Percentiles rank a stretch among this genome's conserved stretches.
These are phyloP conservation scores for Pachycephala philippinensis DNA, from an alignment of 2,113 vertebrate species.

Conservation along the genomic window DNA sequence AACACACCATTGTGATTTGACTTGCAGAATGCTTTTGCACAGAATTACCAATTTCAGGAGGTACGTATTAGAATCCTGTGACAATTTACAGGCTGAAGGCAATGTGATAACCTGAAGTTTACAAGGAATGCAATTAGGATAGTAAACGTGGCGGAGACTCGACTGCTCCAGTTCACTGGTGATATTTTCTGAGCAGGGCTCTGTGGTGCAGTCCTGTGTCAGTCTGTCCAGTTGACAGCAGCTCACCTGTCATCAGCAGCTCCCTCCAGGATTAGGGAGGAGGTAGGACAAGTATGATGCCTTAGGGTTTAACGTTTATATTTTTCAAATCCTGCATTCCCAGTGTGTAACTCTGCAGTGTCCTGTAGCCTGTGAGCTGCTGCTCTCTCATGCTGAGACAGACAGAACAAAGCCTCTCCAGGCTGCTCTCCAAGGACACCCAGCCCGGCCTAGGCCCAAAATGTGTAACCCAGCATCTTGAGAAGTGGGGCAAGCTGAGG, in stretches of 20 bases:
- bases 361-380: too few species aligned
- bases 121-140: neutral
- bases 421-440: too few species aligned
- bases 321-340: too few species aligned
- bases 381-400: too few species aligned
- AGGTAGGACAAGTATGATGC: too few species aligned
- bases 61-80: neutral
- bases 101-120: neutral
- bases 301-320: too few species aligned
- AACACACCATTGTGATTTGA: neutral
- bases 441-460: too few species aligned
- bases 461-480: too few species aligned
- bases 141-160: neutral
- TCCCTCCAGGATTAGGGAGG: neutral
- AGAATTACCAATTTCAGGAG: slow-evolving; percentile 20
- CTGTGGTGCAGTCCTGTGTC: neutral
- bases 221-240: neutral
- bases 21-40: neutral
- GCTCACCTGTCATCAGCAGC: neutral
- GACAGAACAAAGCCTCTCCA: too few species aligned
- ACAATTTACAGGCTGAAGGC: neutral
- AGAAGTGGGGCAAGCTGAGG: too few species aligned
- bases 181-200: neutral
- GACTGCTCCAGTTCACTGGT: neutral
- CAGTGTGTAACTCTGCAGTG: too few species aligned